Evolutionary conservation across 2,113 vertebrate genomes (phyloP).

Genomic region (Rousettus leschenaultii): DNA sequence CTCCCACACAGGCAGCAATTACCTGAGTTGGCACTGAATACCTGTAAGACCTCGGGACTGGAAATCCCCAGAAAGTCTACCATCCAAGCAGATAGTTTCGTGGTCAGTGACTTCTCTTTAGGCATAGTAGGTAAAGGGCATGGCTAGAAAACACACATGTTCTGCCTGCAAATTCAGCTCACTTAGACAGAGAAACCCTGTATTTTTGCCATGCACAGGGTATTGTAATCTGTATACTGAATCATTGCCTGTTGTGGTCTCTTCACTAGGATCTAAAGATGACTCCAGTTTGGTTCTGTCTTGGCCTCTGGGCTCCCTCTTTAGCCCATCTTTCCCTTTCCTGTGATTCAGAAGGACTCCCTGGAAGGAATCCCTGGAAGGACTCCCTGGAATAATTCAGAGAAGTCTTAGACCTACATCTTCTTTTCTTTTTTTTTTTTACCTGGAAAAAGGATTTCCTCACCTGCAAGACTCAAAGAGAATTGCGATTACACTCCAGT

Average conservation of each 20-base stretch:
- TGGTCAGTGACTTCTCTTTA: background rate
- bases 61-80: slow-evolving; percentile 5
- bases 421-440: slow-evolving; percentile 46
- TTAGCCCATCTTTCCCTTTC: background rate
- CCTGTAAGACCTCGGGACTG: background rate
- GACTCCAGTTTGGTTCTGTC: background rate
- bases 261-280: background rate
- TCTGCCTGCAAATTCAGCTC: background rate
- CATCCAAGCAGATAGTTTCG: background rate
- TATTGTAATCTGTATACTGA: background rate
- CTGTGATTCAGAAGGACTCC: background rate
- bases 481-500: background rate
- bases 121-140: background rate
- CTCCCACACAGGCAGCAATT: background rate
- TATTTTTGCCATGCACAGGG: background rate
- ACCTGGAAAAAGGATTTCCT: slow-evolving; percentile 23
- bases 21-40: background rate
- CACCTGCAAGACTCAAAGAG: background rate
- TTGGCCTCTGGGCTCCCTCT: background rate
- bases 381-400: background rate
- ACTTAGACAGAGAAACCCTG: background rate
- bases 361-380: background rate
- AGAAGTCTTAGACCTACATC: background rate
- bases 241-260: background rate
- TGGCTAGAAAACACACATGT: background rate